Evolutionary conservation across 2,797 vertebrate species (phyloP).

Genomic region (Sciurus carolinensis): DNA sequence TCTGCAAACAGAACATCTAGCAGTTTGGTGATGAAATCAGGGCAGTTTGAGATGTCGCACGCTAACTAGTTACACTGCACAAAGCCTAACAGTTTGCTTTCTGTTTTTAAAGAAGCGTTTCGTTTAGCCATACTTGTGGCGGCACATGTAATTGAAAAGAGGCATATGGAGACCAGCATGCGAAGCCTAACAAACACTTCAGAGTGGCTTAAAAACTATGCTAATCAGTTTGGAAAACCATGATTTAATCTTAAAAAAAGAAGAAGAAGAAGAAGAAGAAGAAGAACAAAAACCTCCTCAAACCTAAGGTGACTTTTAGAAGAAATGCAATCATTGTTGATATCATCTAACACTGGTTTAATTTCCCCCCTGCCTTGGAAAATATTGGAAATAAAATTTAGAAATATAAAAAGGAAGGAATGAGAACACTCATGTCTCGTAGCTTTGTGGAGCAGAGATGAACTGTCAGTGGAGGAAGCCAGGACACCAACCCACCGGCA

Average conservation of each 20-base stretch:
- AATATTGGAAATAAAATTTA: neutral
- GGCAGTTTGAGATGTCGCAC: conserved; percentile 75
- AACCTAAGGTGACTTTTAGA: conserved; percentile 65
- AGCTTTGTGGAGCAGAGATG: neutral
- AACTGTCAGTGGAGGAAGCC: neutral
- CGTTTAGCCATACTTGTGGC: conserved; percentile 87
- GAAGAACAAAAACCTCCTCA: neutral
- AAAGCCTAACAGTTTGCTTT: conserved; percentile 78
- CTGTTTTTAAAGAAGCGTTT: conserved; percentile 86
- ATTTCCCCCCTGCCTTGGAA: conserved; percentile 32
- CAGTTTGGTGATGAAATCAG: conserved; percentile 76
- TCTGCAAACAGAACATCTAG: conserved; percentile 75
- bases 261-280: neutral
- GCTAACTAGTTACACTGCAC: conserved; percentile 79
- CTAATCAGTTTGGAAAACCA: conserved; percentile 87
- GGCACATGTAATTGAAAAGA: conserved; percentile 91
- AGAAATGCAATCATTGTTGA: neutral
- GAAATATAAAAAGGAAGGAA: neutral
- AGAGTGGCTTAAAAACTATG: conserved; percentile 88
- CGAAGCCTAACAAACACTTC: conserved; percentile 91
- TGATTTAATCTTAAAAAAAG: conserved; percentile 51
- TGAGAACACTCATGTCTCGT: neutral
- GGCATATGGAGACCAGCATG: conserved; percentile 92
- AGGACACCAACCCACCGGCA: neutral
- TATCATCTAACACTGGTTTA: neutral